Conservation (phyloP, 2,797 vertebrate species). For the Coilia nasus region DNA sequence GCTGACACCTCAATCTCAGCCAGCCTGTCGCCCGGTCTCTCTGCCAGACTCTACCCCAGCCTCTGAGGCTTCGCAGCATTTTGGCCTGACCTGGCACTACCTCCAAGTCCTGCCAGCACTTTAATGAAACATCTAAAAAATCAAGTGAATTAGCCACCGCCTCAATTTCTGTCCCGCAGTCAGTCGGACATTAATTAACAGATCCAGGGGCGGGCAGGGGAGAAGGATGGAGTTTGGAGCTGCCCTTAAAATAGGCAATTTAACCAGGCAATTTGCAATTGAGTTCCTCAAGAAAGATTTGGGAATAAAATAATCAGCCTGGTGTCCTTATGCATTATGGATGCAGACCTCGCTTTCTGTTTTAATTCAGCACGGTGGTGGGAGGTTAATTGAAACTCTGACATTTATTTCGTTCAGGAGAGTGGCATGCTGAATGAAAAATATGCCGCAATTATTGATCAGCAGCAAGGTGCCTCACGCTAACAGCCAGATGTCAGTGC, state of each 20-base stretch:
- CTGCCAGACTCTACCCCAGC: too few relatives aligned
- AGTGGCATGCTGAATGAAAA: background rate
- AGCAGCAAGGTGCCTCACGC: background rate
- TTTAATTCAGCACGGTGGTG: background rate
- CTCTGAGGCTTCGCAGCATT: background rate
- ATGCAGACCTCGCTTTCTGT: constrained; percentile 1
- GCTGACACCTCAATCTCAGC: constrained; percentile 24
- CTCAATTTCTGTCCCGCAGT: constrained; percentile 28
- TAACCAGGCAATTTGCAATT: constrained; percentile 31
- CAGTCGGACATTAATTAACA: constrained; percentile 37
- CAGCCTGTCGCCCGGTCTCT: too few relatives aligned
- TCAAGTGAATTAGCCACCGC: constrained; percentile 32
- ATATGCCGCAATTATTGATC: constrained; percentile 6
- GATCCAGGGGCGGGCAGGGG: background rate
- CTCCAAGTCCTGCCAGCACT: constrained; percentile 34
- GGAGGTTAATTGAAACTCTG: constrained; percentile 18
- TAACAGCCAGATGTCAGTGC: background rate
- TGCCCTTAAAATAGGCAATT: constrained; percentile 38
- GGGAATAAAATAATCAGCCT: constrained; percentile 2
- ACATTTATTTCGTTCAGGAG: constrained; percentile 1
- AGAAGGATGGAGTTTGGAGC: constrained; percentile 26
- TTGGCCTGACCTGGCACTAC: background rate
- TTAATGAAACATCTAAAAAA: constrained; percentile 52
- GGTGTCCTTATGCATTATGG: constrained; percentile 28
- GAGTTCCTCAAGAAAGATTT: constrained; percentile 18